Percentiles rank a stretch among this genome's conserved stretches.
Conservation (phyloP, 2,113 vertebrate genomes). For the Ptilorrhoa leucosticta region DNA sequence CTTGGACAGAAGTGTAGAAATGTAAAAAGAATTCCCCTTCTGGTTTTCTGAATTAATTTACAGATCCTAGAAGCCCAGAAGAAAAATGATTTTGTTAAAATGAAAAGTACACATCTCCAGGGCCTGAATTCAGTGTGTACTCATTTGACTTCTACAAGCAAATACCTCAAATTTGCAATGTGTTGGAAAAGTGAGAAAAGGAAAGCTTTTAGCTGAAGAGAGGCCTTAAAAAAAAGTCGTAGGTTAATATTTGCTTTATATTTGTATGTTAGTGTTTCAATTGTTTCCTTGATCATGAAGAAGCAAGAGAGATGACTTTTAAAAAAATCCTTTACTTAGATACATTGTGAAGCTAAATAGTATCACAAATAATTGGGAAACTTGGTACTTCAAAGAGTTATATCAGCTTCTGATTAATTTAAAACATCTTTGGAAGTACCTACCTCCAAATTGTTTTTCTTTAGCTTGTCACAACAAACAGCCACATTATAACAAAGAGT, state of each 20-base stretch:
- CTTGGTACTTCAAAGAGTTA: background rate
- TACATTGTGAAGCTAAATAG: background rate
- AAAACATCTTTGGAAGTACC: background rate
- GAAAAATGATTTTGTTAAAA: background rate
- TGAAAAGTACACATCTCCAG: background rate
- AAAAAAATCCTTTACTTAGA: background rate
- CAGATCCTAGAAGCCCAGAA: background rate
- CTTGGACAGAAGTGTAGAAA: background rate
- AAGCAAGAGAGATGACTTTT: background rate
- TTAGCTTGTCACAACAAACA: background rate
- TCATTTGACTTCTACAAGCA: background rate
- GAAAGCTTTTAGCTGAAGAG: background rate
- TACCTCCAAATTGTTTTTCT: background rate
- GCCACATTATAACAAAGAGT: background rate
- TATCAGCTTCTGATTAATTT: background rate
- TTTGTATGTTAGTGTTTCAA: background rate
- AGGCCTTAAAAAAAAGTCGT: background rate
- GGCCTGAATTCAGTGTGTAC: background rate
- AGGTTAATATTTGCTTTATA: background rate
- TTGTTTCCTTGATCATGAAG: background rate
- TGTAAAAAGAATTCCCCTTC: background rate
- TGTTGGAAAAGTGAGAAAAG: background rate
- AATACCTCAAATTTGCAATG: background rate
- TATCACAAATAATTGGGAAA: background rate
- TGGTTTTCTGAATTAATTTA: constrained; percentile 1